Base-by-base conservation (phyloP, 2,888 invertebrate species). In the Tortrix viridana region DNA sequence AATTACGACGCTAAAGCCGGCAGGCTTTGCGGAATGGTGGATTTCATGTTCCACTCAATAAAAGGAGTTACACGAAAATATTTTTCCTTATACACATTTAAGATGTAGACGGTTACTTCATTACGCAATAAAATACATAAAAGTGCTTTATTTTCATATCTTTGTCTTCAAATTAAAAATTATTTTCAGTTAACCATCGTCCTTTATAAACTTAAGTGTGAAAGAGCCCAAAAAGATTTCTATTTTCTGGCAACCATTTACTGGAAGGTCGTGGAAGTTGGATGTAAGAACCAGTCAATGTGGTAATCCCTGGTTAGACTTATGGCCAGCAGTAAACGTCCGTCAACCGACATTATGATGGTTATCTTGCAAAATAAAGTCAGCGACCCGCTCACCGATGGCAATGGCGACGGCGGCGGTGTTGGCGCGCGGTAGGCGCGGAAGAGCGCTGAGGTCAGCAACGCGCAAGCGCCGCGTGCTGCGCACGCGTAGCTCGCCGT, bases 401-500 rank as follows among this genome's bases (percentile, higher is more conserved):
- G 86, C 87, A 14, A 88, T 68, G 41, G 77, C 65, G 1, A 76
- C 65, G 5, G 88, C 85, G 9, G 77, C 86, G 2, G 87, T 82
- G 69, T 80, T 85, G 0, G 76, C 84, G 12, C 81, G 76, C 32
- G 81, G 79, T 38, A 75, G 66, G 2, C 22, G 20, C 2, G 84
- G 85, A 67, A 84, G 46, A 58, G 67, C 81, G 60, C 80, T 70
- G 18, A 77, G 73, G 72, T 88, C 87, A 0, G 80, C 83, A 7
- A 75, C 84, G 22, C 86, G 77, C 68, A 88, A 74, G 3, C 71
- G 47, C 4, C 58, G 55, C 63, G 83, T 72, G 12, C 83, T 79
- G 16, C 56, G 72, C 71, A 88, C 88, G 12, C 80, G 75, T 63
- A 88, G 70, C 19, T 68, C 64, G 43, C 47, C 69, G 67, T 85